Percentiles rank a stretch among this genome's conserved stretches.
These are phyloP conservation scores for Rhinichthys osculus DNA, from an alignment of 2,797 vertebrate genomes.

Conservation along the genomic window DNA sequence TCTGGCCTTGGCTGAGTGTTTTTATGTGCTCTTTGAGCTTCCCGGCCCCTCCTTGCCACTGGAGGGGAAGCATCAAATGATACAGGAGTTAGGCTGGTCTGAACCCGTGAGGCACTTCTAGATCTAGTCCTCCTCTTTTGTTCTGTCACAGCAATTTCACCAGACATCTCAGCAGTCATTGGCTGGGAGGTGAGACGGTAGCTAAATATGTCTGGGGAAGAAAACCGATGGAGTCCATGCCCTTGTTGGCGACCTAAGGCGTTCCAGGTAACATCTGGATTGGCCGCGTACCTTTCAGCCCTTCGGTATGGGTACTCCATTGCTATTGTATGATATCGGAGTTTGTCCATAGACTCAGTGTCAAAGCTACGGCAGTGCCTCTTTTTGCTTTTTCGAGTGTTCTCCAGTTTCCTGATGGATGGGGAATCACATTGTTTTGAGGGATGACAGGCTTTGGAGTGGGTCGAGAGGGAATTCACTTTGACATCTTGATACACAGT, in stretches of 20 bases:
- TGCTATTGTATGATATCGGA: constrained; percentile 70
- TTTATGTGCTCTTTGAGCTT: constrained; percentile 77
- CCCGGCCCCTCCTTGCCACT: constrained; percentile 83
- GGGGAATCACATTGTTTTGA: constrained; percentile 86
- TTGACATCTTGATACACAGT: constrained; percentile 92
- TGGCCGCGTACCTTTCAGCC: constrained; percentile 74
- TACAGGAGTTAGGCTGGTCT: constrained; percentile 82
- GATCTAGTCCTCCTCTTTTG: constrained; percentile 88
- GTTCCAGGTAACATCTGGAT: constrained; percentile 80
- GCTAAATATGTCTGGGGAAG: constrained; percentile 80
- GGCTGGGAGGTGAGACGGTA: constrained; percentile 76
- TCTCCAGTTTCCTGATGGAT: constrained; percentile 80
- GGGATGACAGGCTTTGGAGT: constrained; percentile 77
- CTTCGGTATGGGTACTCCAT: constrained; percentile 83
- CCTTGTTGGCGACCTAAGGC: constrained; percentile 78
- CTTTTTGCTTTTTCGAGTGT: constrained; percentile 84
- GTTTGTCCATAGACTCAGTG: constrained; percentile 85
- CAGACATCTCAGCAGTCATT: constrained; percentile 71
- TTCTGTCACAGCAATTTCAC: constrained; percentile 75
- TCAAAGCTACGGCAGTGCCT: constrained; percentile 91
- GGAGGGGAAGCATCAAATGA: constrained; percentile 78
- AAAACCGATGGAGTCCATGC: constrained; percentile 76
- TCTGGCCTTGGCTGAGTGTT: constrained; percentile 80
- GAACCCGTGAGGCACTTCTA: constrained; percentile 89
- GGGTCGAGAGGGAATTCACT: constrained; percentile 81